Base-by-base conservation (phyloP, 1,140 invertebrate species). In the Cotesia chilonis region DNA sequence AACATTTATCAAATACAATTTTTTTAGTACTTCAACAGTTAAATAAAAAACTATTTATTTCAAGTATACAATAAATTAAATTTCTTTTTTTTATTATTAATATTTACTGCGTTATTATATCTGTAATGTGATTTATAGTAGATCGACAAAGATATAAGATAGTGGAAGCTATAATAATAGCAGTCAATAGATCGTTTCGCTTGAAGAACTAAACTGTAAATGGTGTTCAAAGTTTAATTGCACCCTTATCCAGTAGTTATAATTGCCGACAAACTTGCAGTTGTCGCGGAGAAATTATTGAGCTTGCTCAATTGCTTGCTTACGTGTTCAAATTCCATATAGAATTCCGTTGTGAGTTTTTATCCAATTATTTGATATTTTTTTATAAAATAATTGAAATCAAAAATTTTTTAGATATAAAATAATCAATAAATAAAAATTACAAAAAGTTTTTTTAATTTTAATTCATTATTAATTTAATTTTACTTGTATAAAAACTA, bases 221-320 rank as follows among this genome's bases (percentile, higher is more conserved):
- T 73, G 71, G 74, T 73, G 75, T 78, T 81, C 79, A 81, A 82
- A 82, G 77, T 81, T 82, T 81, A 81, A 82, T 82, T 79, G 79
- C 76, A 76, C 76, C 79, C 77, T 80, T 79, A 81, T 82, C 77
- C 75, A 75, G 68, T 74, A 73, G 76, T 79, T 79, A 74, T 68
- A 77, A 73, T 73, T 76, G 60, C 74, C 79, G 75, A 79, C 76
- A 77, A 79, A 77, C 74, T 80, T 68, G 68, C 52, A 71, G 59
- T 76, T 70, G 68, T 71, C 63, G 68, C 47, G 52, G 52, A 65
- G 38, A 51, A 76, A 80, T 67, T 74, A 76, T 73, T 71, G 70
- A 74, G 75, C 20, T 35, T 20, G 65, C 52, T 54, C 61, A 67
- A 73, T 73, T 68, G 55, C 38, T 73, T 51, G 36, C 55, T 28